Percentiles rank a stretch among this genome's conserved stretches.
Conservation (phyloP, 2,888 invertebrate species). For the Aquatica leii region DNA sequence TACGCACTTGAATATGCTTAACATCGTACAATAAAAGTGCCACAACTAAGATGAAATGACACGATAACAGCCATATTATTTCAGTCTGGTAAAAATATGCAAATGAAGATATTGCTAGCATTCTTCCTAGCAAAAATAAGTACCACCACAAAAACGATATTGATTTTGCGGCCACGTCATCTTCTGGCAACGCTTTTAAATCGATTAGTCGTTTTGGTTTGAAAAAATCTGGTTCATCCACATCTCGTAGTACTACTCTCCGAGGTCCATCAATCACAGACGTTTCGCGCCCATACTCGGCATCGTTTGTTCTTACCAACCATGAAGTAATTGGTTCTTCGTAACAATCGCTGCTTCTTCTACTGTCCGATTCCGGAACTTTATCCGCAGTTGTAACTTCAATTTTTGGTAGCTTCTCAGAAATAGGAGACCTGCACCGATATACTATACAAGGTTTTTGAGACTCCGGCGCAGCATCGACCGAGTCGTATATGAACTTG, state of each 20-base stretch:
- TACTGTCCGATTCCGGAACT: constrained; percentile 39
- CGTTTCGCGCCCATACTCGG: constrained; percentile 39
- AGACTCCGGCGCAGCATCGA: constrained; percentile 20
- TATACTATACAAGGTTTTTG: constrained; percentile 15
- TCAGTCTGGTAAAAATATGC: constrained; percentile 72
- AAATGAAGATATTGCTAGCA: constrained; percentile 75
- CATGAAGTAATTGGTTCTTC: constrained; percentile 45
- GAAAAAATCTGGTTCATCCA: constrained; percentile 44
- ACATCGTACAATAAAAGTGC: constrained; percentile 71
- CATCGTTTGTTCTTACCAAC: constrained; percentile 12
- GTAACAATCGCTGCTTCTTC: constrained; percentile 56
- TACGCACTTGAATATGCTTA: constrained; percentile 62
- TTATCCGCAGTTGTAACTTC: not conserved
- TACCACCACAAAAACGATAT: constrained; percentile 82
- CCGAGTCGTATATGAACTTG: constrained; percentile 38
- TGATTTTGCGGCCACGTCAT: constrained; percentile 74
- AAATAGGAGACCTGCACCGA: constrained; percentile 7
- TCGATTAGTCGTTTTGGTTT: constrained; percentile 58
- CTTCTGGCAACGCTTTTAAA: constrained; percentile 74
- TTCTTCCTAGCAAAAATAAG: constrained; percentile 74
- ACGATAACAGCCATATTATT: constrained; percentile 66
- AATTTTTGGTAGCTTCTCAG: not conserved
- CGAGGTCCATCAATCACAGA: constrained; percentile 46
- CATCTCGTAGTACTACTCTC: constrained; percentile 34
- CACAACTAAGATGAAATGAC: constrained; percentile 74